These are phyloP conservation scores for Colletes latitarsis DNA, from an alignment of 1,140 invertebrate genomes.

Conservation along the genomic window DNA sequence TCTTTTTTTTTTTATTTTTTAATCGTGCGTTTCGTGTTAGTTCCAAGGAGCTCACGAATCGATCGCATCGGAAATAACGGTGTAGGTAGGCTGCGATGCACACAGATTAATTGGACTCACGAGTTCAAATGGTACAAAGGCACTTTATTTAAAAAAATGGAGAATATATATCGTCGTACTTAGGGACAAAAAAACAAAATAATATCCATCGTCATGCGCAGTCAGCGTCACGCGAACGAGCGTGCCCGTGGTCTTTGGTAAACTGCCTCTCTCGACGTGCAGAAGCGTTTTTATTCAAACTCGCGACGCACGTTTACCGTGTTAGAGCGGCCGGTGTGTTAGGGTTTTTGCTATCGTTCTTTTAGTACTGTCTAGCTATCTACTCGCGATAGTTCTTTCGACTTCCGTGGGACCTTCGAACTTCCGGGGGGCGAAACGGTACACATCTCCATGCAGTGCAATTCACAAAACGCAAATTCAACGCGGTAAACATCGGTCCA, in stretches of 20 bases:
- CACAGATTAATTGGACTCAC: slow-evolving; percentile 10
- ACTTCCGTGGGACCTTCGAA: slow-evolving; percentile 29
- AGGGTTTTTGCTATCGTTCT: slow-evolving; percentile 36
- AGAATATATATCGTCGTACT: not conserved
- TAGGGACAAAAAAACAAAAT: not conserved
- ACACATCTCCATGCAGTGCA: too few species aligned
- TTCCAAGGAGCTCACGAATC: not conserved
- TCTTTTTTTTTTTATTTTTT: not conserved
- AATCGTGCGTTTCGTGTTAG: not conserved
- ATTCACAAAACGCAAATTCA: too few species aligned
- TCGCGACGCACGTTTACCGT: slow-evolving; percentile 10
- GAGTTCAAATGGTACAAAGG: not conserved
- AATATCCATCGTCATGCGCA: not conserved
- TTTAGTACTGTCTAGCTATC: slow-evolving; percentile 43
- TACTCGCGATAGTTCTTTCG: slow-evolving; percentile 20
- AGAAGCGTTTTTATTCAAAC: not conserved
- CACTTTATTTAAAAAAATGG: slow-evolving; percentile 10
- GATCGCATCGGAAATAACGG: not conserved
- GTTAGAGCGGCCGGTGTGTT: slow-evolving; percentile 55
- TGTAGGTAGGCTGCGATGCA: not conserved
- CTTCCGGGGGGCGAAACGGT: too few species aligned
- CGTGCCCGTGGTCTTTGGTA: not conserved
- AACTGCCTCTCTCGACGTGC: slow-evolving; percentile 21
- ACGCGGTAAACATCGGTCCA: too few species aligned
- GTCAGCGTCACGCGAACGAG: not conserved